A percentile compares a stretch with the other conserved stretches of the same genome.
These are phyloP conservation scores for Hetaerina americana DNA, from an alignment of 1,140 invertebrate genomes.

Conservation along the genomic window DNA sequence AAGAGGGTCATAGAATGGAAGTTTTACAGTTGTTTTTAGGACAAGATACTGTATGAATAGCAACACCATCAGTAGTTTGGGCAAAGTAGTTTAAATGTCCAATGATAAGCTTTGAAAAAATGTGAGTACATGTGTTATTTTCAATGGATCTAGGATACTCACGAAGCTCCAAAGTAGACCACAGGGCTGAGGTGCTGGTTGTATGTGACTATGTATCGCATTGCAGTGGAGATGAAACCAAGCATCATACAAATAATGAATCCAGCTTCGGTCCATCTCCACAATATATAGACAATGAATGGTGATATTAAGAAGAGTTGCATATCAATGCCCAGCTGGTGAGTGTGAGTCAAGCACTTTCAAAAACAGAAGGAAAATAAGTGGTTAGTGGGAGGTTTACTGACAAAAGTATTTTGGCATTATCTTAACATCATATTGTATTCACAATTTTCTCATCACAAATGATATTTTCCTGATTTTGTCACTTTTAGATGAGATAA, in stretches of 20 bases:
- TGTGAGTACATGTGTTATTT: not conserved
- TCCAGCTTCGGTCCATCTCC: conserved; percentile 46
- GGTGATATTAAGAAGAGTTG: conserved; percentile 59
- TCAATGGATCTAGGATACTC: conserved; percentile 30
- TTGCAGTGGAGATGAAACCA: conserved; percentile 42
- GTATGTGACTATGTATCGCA: conserved; percentile 50
- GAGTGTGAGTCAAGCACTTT: conserved; percentile 51
- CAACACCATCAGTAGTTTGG: no score
- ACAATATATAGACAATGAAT: conserved; percentile 49
- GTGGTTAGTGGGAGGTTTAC: no score
- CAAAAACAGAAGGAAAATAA: conserved; percentile 19
- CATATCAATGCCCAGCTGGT: conserved; percentile 66
- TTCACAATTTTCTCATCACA: no score
- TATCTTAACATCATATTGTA: no score
- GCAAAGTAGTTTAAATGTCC: no score
- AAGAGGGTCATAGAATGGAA: no score
- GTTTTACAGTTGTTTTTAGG: no score
- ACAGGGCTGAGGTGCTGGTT: conserved; percentile 50
- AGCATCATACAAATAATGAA: conserved; percentile 32
- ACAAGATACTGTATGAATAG: no score
- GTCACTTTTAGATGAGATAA: no score
- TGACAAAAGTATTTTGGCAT: no score
- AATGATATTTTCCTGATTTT: no score
- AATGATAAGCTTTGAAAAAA: no score
- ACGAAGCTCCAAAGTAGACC: conserved; percentile 59